These are phyloP conservation scores for Drosophila kepulauana DNA, from an alignment of 1,140 invertebrate species.

Conservation along the genomic window DNA sequence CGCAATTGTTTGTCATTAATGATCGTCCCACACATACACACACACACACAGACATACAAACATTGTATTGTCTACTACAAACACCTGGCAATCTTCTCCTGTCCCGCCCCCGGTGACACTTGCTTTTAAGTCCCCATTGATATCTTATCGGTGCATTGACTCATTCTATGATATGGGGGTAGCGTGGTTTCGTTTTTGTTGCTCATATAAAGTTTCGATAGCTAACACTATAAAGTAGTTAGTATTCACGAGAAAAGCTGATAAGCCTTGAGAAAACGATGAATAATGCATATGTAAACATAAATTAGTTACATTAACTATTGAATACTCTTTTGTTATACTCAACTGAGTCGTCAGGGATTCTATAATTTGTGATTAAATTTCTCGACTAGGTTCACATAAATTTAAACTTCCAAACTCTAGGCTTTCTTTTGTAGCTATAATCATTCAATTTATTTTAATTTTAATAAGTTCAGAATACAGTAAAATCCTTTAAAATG, in stretches of 20 bases:
- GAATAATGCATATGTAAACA: background rate
- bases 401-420: background rate
- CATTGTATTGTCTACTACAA: background rate
- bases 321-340: background rate
- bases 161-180: slow-evolving; percentile 32
- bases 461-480: slow-evolving; percentile 16
- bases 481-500: slow-evolving; percentile 23
- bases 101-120: background rate
- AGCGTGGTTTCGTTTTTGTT: background rate
- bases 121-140: background rate
- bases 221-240: slow-evolving; percentile 1
- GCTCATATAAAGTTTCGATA: background rate
- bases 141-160: slow-evolving; percentile 19
- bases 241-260: background rate
- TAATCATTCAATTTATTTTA: slow-evolving; percentile 14
- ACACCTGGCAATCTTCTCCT: background rate
- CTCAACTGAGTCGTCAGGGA: background rate
- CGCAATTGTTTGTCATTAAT: slow-evolving; percentile 15
- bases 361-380: background rate
- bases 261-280: background rate
- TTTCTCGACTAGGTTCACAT: background rate
- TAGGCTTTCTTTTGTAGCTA: background rate
- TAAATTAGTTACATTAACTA: background rate
- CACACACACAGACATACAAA: background rate
- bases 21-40: background rate